Base-by-base conservation (phyloP, 2,113 vertebrate species). In the Ascaphus truei region DNA sequence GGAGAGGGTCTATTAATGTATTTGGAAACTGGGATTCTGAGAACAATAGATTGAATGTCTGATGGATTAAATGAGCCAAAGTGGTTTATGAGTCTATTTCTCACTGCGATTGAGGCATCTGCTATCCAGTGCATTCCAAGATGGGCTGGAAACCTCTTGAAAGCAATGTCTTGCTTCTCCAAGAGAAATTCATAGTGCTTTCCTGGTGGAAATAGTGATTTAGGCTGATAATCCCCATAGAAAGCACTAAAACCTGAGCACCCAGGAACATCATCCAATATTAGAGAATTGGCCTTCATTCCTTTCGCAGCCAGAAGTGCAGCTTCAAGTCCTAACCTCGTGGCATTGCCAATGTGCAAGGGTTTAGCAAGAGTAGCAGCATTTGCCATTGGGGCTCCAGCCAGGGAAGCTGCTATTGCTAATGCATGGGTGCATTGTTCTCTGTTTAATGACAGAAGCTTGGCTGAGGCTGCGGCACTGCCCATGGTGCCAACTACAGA, bases 111-210 rank as follows among this genome's bases (percentile, higher is more conserved):
- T 8, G 92, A 91, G 3, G 93, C 93, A 3, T 95, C 93, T 8
- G 85, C 90, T 57, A 94, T 85, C 93, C 93, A 96, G 85, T 96
- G 94, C 94, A 94, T 96, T 10, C 91, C 93, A 30, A 96, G 83
- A 72, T 96, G 94, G 43, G 94, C 94, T 0, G 94, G 93, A 75
- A 94, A 95, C 1, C 92, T 57, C 79, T 96, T 96, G 80, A 96
- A 95, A 7, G 83, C 94, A 0, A 96, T 86, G 51, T 96, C 94
- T 79, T 96, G 94, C 61, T 87, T 83, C 71, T 94, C 92, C 72
- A 95, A 62, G 41, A 96, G 87, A 77, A 95, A 93, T 26, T 74
- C 12, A 1, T 89, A 85, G 0, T 75, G 77, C 0, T 78, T 31
- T 0, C 47, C 57, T 0, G 87, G 80, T 0, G 77, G 43, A 0